Evolutionary conservation across 2,113 vertebrate genomes (phyloP).

Genomic region (Pomatostomus ruficeps): DNA sequence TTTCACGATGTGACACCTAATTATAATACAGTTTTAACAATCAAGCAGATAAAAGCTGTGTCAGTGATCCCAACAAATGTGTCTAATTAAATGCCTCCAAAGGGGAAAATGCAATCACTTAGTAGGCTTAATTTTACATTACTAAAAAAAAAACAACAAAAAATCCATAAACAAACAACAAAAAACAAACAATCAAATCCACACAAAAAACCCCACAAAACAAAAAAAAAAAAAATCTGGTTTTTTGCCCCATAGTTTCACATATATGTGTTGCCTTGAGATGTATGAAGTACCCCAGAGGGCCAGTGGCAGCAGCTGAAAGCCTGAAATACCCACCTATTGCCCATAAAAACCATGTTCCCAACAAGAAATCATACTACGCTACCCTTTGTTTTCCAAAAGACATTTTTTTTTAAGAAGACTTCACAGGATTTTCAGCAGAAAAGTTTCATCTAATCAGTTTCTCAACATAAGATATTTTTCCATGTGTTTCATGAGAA

Average conservation of each 20-base stretch:
- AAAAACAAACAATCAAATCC: too few relatives aligned
- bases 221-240: neutral
- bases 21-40: constrained; percentile 51
- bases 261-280: neutral
- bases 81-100: constrained; percentile 34
- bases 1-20: constrained; percentile 49
- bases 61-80: constrained; percentile 28
- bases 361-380: neutral
- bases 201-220: too few relatives aligned
- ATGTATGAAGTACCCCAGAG: neutral
- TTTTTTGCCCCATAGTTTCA: neutral
- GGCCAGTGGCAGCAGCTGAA: neutral
- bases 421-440: neutral
- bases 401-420: neutral
- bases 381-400: neutral
- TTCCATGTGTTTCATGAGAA: neutral
- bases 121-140: constrained; percentile 1
- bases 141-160: neutral
- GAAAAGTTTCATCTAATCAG: neutral
- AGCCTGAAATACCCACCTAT: neutral
- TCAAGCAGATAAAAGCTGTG: neutral
- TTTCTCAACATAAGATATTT: neutral
- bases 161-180: too few relatives aligned
- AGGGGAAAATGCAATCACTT: neutral
- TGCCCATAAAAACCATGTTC: neutral